phyloP scores from a whole-genome alignment of 1,140 invertebrate species.

The Lepidurus packardi region DNA sequence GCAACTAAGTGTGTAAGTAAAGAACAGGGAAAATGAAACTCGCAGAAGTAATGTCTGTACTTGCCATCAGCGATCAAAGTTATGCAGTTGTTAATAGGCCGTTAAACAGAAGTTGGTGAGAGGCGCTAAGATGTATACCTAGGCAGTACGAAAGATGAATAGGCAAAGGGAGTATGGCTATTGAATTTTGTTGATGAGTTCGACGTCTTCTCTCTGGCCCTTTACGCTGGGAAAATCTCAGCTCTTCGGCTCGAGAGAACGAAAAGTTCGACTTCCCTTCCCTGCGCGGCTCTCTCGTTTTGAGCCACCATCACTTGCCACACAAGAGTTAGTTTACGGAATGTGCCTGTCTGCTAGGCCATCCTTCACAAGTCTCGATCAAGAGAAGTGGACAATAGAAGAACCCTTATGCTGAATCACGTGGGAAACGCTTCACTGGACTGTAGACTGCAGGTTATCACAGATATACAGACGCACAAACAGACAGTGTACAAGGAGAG shows the following conservation, averaged over 20 bases:
- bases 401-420: conserved; percentile 21
- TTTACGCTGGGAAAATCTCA: conserved; percentile 3
- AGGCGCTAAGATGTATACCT: not conserved
- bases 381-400: conserved; percentile 22
- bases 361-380: conserved; percentile 21
- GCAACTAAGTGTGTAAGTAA: not conserved
- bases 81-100: conserved; percentile 4
- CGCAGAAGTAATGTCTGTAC: not conserved
- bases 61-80: not conserved
- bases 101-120: conserved; percentile 3
- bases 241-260: not conserved
- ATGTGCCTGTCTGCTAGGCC: conserved; percentile 13
- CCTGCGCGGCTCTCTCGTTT: not conserved
- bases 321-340: conserved; percentile 15
- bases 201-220: conserved; percentile 2
- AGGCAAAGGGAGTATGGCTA: not conserved
- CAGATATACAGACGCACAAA: not conserved
- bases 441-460: conserved; percentile 10
- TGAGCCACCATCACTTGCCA: conserved; percentile 7
- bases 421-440: conserved; percentile 20
- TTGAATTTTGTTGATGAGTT: conserved; percentile 12
- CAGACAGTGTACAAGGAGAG: not conserved
- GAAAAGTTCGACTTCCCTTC: not conserved
- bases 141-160: not conserved
- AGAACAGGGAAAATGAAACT: not conserved